Base-by-base conservation (phyloP, 2,888 invertebrate species). In the Hypomecis atomaria region DNA sequence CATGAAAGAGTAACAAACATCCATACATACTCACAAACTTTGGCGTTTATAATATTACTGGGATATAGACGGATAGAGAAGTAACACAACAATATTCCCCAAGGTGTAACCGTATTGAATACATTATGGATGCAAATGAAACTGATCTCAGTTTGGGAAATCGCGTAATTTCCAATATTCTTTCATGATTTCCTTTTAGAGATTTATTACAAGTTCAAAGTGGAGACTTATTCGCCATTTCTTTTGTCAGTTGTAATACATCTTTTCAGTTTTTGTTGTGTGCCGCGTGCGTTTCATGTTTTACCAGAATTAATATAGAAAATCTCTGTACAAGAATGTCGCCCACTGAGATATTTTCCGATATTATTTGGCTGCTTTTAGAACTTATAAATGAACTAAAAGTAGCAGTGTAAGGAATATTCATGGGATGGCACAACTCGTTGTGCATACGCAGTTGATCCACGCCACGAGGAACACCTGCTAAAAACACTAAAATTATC, bases 101-200 rank as follows among this genome's bases (percentile, higher is more conserved):
- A 50, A 23, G 52, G 45, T 45, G 47, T 36, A 40, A 10, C 36
- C 23, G 23, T 45, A 36, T 11, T 11, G n/a, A n/a, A 59, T 34
- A 54, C 34, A 60, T 61, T 57, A 61, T 49, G 37, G 43, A 61
- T 60, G 65, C 53, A 65, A 61, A 61, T 58, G 47, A 59, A 58
- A 48, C 52, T 23, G 52, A 47, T 60, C 57, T 47, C 50, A 42
- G 38, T 48, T 37, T 47, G 57, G 65, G 57, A 65, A 65, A 65
- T 65, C 47, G 40, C 8, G 13, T 57, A 13, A 60, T 52, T 65
- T 65, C 56, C 60, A 65, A 56, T 52, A 56, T 65, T 57, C 52
- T 48, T 48, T 57, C 50, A 53, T 34, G 47, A 47, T 60, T 57
- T 38, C 48, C 44, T 33, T 36, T 38, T 13, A 9, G 4, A 47